Evolutionary conservation across 2,888 invertebrate genomes (phyloP).

Genomic region (Alloplasta piceator): DNA sequence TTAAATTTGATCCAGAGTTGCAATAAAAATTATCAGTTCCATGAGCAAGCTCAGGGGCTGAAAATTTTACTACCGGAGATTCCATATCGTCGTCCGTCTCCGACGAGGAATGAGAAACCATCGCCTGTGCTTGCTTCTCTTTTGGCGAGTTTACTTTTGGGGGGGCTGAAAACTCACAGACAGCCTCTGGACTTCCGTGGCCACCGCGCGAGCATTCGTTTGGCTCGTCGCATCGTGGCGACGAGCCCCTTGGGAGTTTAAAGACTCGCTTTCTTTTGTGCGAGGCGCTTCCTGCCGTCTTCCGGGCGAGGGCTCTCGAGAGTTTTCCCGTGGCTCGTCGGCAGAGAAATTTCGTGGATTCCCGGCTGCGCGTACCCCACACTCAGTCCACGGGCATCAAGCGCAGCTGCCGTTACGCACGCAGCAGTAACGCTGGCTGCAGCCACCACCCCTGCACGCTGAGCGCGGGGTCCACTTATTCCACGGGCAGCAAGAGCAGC

Average conservation of each 20-base stretch:
- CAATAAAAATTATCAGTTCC: background rate
- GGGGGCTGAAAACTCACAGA: too few relatives aligned
- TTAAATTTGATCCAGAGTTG: background rate
- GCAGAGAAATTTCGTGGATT: background rate
- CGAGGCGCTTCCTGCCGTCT: background rate
- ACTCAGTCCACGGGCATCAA: conserved; percentile 10
- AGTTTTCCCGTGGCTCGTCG: background rate
- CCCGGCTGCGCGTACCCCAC: background rate
- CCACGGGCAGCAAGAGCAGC: conserved; percentile 19
- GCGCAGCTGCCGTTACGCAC: background rate
- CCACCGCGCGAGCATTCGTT: too few relatives aligned
- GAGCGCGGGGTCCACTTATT: background rate
- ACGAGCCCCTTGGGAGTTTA: conserved; percentile 25
- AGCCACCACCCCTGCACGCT: background rate
- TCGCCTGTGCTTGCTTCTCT: too few relatives aligned
- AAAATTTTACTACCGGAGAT: too few relatives aligned
- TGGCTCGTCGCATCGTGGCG: background rate
- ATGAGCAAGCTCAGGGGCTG: too few relatives aligned
- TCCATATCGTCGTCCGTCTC: too few relatives aligned
- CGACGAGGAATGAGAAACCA: too few relatives aligned
- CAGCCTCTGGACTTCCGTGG: too few relatives aligned
- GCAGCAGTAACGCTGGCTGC: conserved; percentile 6
- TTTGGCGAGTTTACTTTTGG: too few relatives aligned
- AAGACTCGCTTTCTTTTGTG: background rate
- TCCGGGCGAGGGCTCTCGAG: background rate